Evolutionary conservation across 2,888 invertebrate species (phyloP).

Genomic region (Eupelmus urozonus): DNA sequence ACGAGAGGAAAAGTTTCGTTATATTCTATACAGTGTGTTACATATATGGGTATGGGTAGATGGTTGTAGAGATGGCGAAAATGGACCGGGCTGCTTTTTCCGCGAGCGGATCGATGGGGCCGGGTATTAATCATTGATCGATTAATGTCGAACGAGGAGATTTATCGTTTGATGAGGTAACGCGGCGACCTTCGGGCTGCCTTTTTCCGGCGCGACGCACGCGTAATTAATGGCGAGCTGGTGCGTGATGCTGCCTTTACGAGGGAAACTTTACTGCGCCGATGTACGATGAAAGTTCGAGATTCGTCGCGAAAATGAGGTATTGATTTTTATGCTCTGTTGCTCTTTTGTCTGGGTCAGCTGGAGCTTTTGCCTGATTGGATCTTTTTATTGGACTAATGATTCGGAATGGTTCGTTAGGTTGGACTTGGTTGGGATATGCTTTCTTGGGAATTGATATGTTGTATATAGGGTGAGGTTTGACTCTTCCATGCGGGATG

Average conservation of each 20-base stretch:
- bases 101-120: too few species aligned
- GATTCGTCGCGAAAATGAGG: neutral
- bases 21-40: neutral
- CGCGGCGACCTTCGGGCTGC: neutral
- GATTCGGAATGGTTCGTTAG: too few species aligned
- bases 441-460: too few species aligned
- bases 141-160: slow-evolving; percentile 30
- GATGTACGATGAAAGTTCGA: neutral
- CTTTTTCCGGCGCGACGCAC: neutral
- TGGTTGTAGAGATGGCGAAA: neutral
- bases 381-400: too few species aligned
- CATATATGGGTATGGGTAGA: too few species aligned
- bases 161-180: slow-evolving; percentile 19
- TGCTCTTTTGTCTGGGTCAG: too few species aligned
- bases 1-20: neutral
- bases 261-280: neutral
- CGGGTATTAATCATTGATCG: neutral
- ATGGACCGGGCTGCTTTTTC: neutral
- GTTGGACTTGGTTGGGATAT: too few species aligned
- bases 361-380: too few species aligned
- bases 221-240: neutral
- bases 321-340: neutral
- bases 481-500: too few species aligned
- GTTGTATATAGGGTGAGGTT: too few species aligned
- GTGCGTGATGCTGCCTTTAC: neutral